Evolutionary conservation across 2,113 vertebrate genomes (phyloP), one percentile per base, ranked within the genome.

Genomic region (Chauna torquata): DNA sequence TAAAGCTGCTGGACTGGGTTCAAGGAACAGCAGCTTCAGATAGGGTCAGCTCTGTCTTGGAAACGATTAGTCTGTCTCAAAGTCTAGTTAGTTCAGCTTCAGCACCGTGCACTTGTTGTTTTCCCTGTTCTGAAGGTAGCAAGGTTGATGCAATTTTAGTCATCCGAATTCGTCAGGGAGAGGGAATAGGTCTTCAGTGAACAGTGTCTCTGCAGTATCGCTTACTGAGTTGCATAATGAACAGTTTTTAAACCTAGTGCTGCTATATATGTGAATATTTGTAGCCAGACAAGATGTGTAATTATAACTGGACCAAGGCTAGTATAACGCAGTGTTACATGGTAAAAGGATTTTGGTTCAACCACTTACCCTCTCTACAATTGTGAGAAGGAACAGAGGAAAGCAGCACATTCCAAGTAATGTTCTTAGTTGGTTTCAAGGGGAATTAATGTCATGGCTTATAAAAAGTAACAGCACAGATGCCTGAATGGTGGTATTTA

Each of bases 21-120:
- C 70, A 70, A 57, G 94, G 72, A 82, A 27, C 36, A 16, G 65
- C 84, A 96, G 69, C 84, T 94, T 91, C 83, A 55, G 9, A 13
- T 4, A 77, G 86, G 65, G 77, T 55, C 77, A 82, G 65, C 66
- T 61, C 74, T 94, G 89, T 68, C 89, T 85, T 89, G 69, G 81
- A 75, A 95, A 57, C 92, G 91, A 91, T 94, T 71, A 82, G 44
- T 76, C 65, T 94, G 84, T 89, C 95, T 95, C 65, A 10, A 42
- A 89, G 91, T 49, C 81, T 87, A 85, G 91, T 95, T 94, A 94
- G 78, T 91, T 94, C 57, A 85, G 65, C 47, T 94, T 78, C 81
- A 87, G 84, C 84, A 22, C 57, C 3, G 6, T 42, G 74, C 15
- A 3, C 86, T 50, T 59, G 86, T 76, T 89, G 61, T 57, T 94